These are phyloP conservation scores for Copidosoma aretas DNA, from an alignment of 2,888 invertebrate species.

Conservation along the genomic window DNA sequence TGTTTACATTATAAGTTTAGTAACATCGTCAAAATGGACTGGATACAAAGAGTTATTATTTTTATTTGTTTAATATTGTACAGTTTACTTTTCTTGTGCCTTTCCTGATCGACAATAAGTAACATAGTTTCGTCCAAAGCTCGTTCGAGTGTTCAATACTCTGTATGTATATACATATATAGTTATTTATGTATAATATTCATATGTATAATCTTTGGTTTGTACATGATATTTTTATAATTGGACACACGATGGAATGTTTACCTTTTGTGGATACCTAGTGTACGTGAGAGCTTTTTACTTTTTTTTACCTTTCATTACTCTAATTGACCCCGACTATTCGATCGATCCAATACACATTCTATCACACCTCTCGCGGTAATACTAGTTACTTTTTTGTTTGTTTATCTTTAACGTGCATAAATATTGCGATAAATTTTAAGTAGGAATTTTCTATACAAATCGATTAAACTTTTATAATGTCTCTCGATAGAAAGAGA, in stretches of 20 bases:
- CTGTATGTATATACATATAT: constrained; percentile 27
- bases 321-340: constrained; percentile 20
- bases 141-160: constrained; percentile 20
- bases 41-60: too few species aligned
- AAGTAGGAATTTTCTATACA: constrained; percentile 33
- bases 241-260: constrained; percentile 34
- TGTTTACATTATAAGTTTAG: too few species aligned
- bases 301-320: neutral
- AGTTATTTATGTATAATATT: constrained; percentile 31
- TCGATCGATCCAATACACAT: constrained; percentile 7
- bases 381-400: constrained; percentile 1
- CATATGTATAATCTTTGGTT: constrained; percentile 31
- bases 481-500: constrained; percentile 11
- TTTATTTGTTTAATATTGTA: too few species aligned
- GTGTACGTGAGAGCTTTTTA: constrained; percentile 11
- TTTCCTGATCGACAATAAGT: constrained; percentile 4
- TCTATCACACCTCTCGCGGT: neutral
- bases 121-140: constrained; percentile 20
- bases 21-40: too few species aligned
- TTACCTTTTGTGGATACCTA: constrained; percentile 9
- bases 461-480: constrained; percentile 31
- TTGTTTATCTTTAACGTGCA: constrained; percentile 2
- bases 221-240: constrained; percentile 36
- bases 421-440: constrained; percentile 13
- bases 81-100: neutral